Evolutionary conservation across 2,113 vertebrate species (phyloP).

Genomic region (Excalfactoria chinensis): DNA sequence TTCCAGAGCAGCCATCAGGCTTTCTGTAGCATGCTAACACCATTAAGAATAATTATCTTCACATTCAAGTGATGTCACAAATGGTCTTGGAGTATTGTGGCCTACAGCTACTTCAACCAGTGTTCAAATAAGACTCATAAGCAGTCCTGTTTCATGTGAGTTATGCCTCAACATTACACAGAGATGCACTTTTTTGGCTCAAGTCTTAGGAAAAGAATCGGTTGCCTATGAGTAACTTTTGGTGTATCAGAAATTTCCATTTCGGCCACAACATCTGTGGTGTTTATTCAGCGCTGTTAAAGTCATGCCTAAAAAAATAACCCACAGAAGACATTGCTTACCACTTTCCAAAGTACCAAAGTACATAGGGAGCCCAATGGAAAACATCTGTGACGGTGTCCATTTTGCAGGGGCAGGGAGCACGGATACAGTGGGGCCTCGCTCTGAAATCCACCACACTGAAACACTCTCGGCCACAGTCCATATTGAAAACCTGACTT

Average conservation of each 20-base stretch:
- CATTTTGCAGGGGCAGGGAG: neutral
- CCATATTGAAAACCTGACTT: neutral
- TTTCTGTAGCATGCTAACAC: neutral
- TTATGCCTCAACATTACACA: neutral
- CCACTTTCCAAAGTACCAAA: neutral
- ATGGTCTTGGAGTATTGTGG: neutral
- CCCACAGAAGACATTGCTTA: neutral
- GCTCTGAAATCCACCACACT: neutral
- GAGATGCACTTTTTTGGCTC: neutral
- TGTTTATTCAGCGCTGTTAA: conserved; percentile 8
- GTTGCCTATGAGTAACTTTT: neutral
- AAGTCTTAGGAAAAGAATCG: conserved; percentile 15
- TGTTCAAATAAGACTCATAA: neutral
- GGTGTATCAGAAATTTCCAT: conserved; percentile 9
- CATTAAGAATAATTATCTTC: neutral
- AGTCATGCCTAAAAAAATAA: conserved; percentile 2
- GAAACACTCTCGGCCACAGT: neutral
- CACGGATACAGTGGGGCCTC: neutral
- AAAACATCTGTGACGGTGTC: neutral
- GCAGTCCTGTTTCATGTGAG: neutral
- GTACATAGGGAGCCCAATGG: neutral
- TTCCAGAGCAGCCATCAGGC: neutral
- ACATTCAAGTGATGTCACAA: neutral
- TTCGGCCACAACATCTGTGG: neutral
- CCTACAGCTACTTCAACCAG: neutral